Percentiles rank a stretch among this genome's conserved stretches.
Evolutionary conservation across 2,113 vertebrate species (phyloP).

Genomic region (Percopsis transmontana): DNA sequence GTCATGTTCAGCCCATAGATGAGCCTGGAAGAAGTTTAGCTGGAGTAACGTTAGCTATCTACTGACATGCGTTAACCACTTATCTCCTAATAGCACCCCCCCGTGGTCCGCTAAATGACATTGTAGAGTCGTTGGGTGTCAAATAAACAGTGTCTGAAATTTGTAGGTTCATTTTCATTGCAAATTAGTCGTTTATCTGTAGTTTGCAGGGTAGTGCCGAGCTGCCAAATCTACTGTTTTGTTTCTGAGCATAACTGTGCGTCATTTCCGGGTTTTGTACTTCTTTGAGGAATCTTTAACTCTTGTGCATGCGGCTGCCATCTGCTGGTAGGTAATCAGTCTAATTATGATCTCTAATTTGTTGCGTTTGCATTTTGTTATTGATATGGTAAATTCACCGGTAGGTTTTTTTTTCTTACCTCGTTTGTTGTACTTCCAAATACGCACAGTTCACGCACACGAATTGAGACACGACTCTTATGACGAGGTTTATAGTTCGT

Average conservation of each 20-base stretch:
- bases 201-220: neutral
- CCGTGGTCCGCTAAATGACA: neutral
- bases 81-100: conserved; percentile 33
- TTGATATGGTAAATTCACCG: no score
- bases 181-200: neutral
- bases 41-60: neutral
- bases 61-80: neutral
- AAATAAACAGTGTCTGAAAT: neutral
- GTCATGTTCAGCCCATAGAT: conserved; percentile 69
- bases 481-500: no score
- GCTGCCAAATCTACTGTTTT: conserved; percentile 57
- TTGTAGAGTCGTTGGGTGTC: neutral
- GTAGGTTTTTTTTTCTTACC: no score
- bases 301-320: conserved; percentile 18
- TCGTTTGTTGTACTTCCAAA: no score
- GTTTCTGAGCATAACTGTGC: conserved; percentile 11
- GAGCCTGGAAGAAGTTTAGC: conserved; percentile 30
- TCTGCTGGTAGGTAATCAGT: conserved; percentile 4
- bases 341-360: neutral
- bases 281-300: conserved; percentile 12
- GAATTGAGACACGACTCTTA: no score
- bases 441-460: no score
- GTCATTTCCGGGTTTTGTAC: conserved; percentile 13
- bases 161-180: neutral
- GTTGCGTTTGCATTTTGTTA: no score